Evolutionary conservation across 2,888 invertebrate species (phyloP).

Genomic region (Tetragonisca angustula): DNA sequence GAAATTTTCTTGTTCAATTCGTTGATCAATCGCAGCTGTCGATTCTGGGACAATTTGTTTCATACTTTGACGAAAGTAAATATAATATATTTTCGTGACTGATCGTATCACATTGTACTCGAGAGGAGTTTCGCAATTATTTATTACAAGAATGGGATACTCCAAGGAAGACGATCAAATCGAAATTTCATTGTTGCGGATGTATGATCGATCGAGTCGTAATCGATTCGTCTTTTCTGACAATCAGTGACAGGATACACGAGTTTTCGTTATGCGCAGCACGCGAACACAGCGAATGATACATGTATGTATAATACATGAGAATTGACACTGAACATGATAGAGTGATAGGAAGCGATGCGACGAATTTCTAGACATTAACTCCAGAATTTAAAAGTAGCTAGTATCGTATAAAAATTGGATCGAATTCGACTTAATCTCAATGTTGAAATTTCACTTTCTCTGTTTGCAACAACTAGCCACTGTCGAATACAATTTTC

Average conservation of each 20-base stretch:
- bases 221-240: neutral
- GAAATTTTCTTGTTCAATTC: too few relatives aligned
- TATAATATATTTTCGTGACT: neutral
- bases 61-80: too few relatives aligned
- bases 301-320: neutral
- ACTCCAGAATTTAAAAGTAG: neutral
- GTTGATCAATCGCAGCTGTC: too few relatives aligned
- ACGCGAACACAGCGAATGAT: neutral
- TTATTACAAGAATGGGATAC: neutral
- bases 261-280: neutral
- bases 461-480: too few relatives aligned
- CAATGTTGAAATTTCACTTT: neutral
- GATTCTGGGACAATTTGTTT: too few relatives aligned
- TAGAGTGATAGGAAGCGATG: neutral
- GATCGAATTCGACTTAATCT: neutral
- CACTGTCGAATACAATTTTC: too few relatives aligned
- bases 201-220: neutral
- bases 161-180: neutral
- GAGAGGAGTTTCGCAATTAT: neutral
- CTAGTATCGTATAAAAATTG: neutral
- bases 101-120: neutral
- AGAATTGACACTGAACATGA: neutral
- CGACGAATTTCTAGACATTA: neutral
- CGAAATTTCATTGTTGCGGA: neutral
- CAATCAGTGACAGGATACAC: neutral